Percentiles rank a stretch among this genome's conserved stretches.
Evolutionary conservation across 2,797 vertebrate species (phyloP).

Genomic region (Alectoris magna): DNA sequence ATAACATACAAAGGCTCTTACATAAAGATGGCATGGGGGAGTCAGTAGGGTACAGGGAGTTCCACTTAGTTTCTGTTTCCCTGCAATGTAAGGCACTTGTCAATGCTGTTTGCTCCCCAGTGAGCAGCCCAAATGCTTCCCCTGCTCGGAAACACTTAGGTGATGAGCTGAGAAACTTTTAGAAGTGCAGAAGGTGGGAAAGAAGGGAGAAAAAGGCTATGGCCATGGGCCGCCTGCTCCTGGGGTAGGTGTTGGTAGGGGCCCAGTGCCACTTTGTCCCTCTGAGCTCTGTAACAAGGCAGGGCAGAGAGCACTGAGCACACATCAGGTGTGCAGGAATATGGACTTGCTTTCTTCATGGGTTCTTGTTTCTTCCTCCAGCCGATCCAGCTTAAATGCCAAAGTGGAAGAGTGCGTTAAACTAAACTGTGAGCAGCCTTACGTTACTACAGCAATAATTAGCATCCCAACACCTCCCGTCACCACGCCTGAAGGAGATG

Average conservation of each 20-base stretch:
- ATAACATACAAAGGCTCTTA: neutral
- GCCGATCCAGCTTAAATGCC: slow-evolving; percentile 94
- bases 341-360: neutral
- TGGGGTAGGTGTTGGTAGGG: neutral
- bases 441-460: slow-evolving; percentile 91
- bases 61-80: neutral
- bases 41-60: neutral
- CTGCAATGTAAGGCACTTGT: neutral
- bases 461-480: slow-evolving; percentile 87
- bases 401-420: slow-evolving; percentile 92
- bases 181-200: neutral
- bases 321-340: accelerated
- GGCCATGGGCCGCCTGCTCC: neutral
- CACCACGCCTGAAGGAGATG: slow-evolving; percentile 84
- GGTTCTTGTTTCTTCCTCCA: slow-evolving; percentile 70
- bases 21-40: neutral
- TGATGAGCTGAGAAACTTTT: neutral
- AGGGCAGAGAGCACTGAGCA: neutral
- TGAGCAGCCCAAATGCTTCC: neutral
- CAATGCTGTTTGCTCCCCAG: neutral
- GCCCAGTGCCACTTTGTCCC: neutral
- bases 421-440: slow-evolving; percentile 91
- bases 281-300: neutral
- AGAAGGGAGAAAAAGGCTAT: neutral
- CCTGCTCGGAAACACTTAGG: neutral